Evolutionary conservation across 2,113 vertebrate species (phyloP).

Genomic region (Laterallus jamaicensis): DNA sequence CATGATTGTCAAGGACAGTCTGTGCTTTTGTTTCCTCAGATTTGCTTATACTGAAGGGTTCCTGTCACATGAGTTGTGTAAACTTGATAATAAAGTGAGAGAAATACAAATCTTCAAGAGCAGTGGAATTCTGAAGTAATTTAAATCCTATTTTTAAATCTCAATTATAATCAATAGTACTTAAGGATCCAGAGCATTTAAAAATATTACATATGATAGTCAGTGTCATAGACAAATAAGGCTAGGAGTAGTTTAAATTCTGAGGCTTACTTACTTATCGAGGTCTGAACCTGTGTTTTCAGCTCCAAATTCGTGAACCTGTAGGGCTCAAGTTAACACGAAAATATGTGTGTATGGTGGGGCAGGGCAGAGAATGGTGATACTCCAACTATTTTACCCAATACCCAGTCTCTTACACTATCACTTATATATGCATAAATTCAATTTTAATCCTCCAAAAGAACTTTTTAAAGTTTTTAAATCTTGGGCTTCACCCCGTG

Average conservation of each 20-base stretch:
- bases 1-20: not conserved
- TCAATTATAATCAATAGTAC: not conserved
- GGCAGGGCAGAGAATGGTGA: not conserved
- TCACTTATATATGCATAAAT: not conserved
- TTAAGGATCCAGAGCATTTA: not conserved
- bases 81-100: not conserved
- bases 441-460: not conserved
- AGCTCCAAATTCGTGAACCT: not conserved
- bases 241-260: not conserved
- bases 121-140: not conserved
- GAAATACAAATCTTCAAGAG: not conserved
- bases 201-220: not conserved
- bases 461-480: not conserved
- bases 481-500: not conserved
- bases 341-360: rapidly evolving
- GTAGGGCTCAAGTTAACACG: not conserved
- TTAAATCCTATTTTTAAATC: not conserved
- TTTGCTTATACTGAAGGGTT: not conserved
- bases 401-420: not conserved
- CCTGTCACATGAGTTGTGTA: not conserved
- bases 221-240: not conserved
- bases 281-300: not conserved
- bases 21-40: not conserved
- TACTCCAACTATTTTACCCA: not conserved
- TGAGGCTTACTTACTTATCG: not conserved